Percentiles rank a stretch among this genome's conserved stretches.
phyloP scores from a whole-genome alignment of 2,797 vertebrate genomes.

The Onychomys torridus region DNA sequence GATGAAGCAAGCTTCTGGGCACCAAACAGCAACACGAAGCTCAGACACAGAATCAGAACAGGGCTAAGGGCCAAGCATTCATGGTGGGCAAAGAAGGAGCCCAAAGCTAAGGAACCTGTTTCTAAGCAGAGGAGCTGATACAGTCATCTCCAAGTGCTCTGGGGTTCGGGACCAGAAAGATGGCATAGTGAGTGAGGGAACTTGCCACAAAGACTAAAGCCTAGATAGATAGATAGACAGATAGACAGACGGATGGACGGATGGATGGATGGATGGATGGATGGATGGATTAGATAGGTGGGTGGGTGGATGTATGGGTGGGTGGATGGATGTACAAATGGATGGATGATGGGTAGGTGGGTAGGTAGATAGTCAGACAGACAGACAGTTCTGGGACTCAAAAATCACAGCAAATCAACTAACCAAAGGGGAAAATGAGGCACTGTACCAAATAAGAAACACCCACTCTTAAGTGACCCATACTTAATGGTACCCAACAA shows the following conservation, averaged over 20 bases:
- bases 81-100: background rate
- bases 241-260: background rate
- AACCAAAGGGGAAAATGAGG: background rate
- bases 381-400: background rate
- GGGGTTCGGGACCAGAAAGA: background rate
- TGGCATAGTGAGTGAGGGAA: background rate
- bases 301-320: background rate
- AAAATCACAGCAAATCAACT: background rate
- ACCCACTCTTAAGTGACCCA: background rate
- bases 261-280: background rate
- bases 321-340: background rate
- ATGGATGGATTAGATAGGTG: too few relatives aligned
- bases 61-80: background rate
- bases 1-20: background rate
- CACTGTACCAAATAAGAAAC: background rate
- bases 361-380: background rate
- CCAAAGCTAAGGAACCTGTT: background rate
- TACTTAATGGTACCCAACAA: background rate
- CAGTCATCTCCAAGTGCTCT: background rate
- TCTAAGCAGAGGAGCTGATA: background rate
- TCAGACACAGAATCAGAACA: slow-evolving; percentile 1
- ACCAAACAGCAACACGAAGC: background rate
- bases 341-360: background rate
- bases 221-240: background rate
- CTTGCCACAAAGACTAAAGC: background rate